Percentiles rank a stretch among this genome's conserved stretches.
phyloP scores from a whole-genome alignment of 64 coral and sea anemone genomes.

The Stichodactyla helianthus region DNA sequence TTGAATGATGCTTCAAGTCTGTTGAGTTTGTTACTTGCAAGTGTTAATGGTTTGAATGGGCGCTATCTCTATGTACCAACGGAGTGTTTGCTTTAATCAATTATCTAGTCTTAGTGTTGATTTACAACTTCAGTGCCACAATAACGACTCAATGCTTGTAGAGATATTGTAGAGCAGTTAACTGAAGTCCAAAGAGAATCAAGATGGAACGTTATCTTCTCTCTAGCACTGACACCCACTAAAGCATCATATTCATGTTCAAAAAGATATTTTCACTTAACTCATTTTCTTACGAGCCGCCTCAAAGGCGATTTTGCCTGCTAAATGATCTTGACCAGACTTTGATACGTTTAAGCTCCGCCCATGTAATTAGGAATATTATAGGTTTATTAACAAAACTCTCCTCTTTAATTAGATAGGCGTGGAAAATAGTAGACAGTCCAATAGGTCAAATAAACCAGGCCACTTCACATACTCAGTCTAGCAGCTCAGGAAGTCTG shows the following conservation, averaged over 20 bases:
- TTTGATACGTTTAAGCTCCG: background rate
- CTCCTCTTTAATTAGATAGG: background rate
- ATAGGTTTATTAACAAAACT: background rate
- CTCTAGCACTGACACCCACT: no score
- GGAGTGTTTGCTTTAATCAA: background rate
- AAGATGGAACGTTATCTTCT: no score
- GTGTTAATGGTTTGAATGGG: background rate
- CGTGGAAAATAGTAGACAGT: background rate
- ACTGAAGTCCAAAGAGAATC: no score
- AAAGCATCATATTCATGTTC: background rate
- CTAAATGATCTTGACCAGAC: background rate
- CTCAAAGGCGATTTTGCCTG: background rate
- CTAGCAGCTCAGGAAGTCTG: background rate
- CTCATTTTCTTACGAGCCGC: background rate
- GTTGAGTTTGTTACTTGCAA: background rate
- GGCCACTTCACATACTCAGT: background rate
- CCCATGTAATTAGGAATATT: slow-evolving; percentile 15
- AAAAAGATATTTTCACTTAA: background rate
- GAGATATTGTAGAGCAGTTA: background rate
- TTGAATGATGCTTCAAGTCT: background rate
- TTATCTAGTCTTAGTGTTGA: background rate
- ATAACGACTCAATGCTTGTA: no score
- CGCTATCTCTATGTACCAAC: background rate
- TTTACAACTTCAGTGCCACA: no score
- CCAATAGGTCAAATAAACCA: background rate